Conservation (phyloP, 2,888 invertebrate genomes). For the Epinotia nisella region DNA sequence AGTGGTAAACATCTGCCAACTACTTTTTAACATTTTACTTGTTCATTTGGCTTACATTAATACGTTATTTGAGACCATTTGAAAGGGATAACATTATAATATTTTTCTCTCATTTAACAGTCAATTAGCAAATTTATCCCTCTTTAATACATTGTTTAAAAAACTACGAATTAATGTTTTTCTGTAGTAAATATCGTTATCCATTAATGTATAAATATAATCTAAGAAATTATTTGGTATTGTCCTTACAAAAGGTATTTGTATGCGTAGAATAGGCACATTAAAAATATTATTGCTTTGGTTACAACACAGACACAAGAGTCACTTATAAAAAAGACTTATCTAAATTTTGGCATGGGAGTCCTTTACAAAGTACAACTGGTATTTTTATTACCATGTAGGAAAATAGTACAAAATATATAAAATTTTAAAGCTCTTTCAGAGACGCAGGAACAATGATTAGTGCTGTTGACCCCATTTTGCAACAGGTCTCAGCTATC, state of each 20-base stretch:
- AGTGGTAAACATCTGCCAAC: slow-evolving; percentile 6
- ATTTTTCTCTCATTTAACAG: slow-evolving; percentile 24
- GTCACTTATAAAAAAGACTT: slow-evolving; percentile 72
- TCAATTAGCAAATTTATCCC: slow-evolving; percentile 34
- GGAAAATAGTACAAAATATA: slow-evolving; percentile 74
- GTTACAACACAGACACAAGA: slow-evolving; percentile 78
- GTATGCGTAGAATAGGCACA: slow-evolving; percentile 76
- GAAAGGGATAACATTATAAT: slow-evolving; percentile 32
- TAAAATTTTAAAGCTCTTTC: slow-evolving; percentile 70
- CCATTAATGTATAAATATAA: slow-evolving; percentile 56
- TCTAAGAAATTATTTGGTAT: slow-evolving; percentile 76
- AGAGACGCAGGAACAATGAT: slow-evolving; percentile 70
- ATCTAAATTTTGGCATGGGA: slow-evolving; percentile 81
- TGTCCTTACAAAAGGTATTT: slow-evolving; percentile 61
- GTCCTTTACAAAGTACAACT: slow-evolving; percentile 63
- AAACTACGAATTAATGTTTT: slow-evolving; percentile 27
- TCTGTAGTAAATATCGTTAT: slow-evolving; percentile 47
- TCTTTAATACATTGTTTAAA: slow-evolving; percentile 33
- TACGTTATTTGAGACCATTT: slow-evolving; percentile 61
- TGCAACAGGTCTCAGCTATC: slow-evolving; percentile 72
- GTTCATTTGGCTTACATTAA: slow-evolving; percentile 67
- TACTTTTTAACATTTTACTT: slow-evolving; percentile 49
- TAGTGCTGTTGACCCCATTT: slow-evolving; percentile 64
- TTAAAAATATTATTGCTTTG: slow-evolving; percentile 82
- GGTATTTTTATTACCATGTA: slow-evolving; percentile 61